These are phyloP conservation scores for Coregonus ussuriensis DNA, from an alignment of 2,797 vertebrate species.

Conservation along the genomic window DNA sequence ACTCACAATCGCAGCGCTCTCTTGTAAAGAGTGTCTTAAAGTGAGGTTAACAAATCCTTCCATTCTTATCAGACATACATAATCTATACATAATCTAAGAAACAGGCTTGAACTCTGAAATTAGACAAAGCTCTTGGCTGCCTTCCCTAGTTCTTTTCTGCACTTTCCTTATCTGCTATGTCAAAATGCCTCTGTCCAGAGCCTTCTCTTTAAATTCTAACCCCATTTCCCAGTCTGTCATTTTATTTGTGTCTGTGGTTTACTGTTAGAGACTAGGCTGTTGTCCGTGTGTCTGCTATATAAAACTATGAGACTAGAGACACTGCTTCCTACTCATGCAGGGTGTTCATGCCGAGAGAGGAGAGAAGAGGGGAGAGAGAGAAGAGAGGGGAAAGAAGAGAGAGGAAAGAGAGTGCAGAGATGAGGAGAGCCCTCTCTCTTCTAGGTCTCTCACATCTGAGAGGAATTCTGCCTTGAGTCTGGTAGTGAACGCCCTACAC, in stretches of 20 bases:
- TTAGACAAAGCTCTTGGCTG: constrained; percentile 67
- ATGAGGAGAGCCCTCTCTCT: constrained; percentile 37
- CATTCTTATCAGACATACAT: constrained; percentile 54
- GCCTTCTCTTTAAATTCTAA: constrained; percentile 56
- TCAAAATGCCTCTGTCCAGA: constrained; percentile 64
- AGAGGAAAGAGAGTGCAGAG: not conserved
- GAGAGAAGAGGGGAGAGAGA: not conserved
- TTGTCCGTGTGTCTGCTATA: constrained; percentile 28
- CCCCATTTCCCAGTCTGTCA: constrained; percentile 36
- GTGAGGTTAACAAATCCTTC: constrained; percentile 37
- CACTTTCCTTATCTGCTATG: constrained; percentile 57
- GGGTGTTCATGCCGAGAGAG: constrained; percentile 17
- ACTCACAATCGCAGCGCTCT: not conserved
- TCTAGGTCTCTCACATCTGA: constrained; percentile 43
- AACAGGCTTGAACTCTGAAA: constrained; percentile 57
- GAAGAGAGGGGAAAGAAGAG: constrained; percentile 10
- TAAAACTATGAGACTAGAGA: constrained; percentile 16
- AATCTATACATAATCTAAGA: constrained; percentile 59
- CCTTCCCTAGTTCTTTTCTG: constrained; percentile 57
- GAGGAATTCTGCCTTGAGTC: constrained; percentile 60
- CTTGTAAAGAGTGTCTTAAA: not conserved
- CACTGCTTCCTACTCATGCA: constrained; percentile 30
- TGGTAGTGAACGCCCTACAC: constrained; percentile 56
- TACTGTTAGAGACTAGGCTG: constrained; percentile 27
- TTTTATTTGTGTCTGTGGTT: constrained; percentile 42